A percentile compares a stretch with the other conserved stretches of the same genome.
Evolutionary conservation across 2,797 vertebrate species (phyloP).

Genomic region (Rhinatrema bivittatum): DNA sequence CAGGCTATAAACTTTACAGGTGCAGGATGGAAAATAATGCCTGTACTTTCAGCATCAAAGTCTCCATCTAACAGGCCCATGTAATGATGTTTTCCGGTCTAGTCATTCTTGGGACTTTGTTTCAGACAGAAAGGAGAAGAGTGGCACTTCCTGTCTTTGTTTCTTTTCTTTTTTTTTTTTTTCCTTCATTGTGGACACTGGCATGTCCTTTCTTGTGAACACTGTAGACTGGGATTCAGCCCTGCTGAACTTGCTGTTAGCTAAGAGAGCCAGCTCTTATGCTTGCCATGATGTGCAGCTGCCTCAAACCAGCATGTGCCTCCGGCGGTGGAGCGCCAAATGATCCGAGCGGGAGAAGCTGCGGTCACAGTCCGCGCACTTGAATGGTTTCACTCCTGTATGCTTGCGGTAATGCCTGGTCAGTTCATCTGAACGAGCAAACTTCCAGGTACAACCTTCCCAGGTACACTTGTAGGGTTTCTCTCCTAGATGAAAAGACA

Average conservation of each 20-base stretch:
- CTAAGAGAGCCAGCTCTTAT: slow-evolving; percentile 86
- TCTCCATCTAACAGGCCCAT: slow-evolving; percentile 46
- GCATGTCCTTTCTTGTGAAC: slow-evolving; percentile 54
- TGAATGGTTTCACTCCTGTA: slow-evolving; percentile 98
- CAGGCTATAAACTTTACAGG: slow-evolving; percentile 49
- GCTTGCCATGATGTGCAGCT: slow-evolving; percentile 35
- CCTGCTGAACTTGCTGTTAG: slow-evolving; percentile 82
- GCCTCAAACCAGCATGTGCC: slow-evolving; percentile 96
- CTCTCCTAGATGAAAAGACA: slow-evolving; percentile 73
- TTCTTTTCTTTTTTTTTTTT: slow-evolving; percentile 28
- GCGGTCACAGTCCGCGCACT: slow-evolving; percentile 97
- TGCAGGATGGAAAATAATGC: slow-evolving; percentile 53
- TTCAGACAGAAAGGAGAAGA: slow-evolving; percentile 44
- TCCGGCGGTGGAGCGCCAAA: slow-evolving; percentile 92
- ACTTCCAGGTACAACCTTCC: slow-evolving; percentile 99
- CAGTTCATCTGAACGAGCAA: slow-evolving; percentile 96
- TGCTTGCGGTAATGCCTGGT: slow-evolving; percentile 98
- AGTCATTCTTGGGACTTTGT: slow-evolving; percentile 45
- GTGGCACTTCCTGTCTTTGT: slow-evolving; percentile 52
- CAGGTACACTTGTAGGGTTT: slow-evolving; percentile 99
- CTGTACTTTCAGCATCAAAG: slow-evolving; percentile 45
- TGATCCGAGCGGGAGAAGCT: slow-evolving; percentile 98
- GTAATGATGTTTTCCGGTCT: slow-evolving; percentile 37
- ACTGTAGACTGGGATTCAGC: slow-evolving; percentile 67
- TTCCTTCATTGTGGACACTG: slow-evolving; percentile 42